These are phyloP conservation scores for Psilopsiagon aurifrons DNA, from an alignment of 2,113 vertebrate species.

Conservation along the genomic window DNA sequence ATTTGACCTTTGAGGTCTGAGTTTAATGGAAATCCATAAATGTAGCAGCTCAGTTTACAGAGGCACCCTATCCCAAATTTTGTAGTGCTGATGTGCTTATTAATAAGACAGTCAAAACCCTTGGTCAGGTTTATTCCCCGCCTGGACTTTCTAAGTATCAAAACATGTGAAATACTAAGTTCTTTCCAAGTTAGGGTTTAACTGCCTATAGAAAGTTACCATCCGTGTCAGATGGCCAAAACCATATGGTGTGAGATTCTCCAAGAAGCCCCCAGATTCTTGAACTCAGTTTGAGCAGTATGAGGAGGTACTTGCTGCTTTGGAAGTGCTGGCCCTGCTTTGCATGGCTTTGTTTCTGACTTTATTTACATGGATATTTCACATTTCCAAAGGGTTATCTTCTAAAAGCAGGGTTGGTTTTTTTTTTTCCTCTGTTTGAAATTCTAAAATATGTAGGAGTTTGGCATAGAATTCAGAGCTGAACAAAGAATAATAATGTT, in stretches of 20 bases:
- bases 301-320: not conserved
- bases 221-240: rapidly evolving
- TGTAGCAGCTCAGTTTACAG: not conserved
- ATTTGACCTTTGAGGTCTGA: not conserved
- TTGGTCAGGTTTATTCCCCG: not conserved
- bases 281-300: not conserved
- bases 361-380: not conserved
- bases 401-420: not conserved
- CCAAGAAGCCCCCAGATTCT: not conserved
- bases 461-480: constrained; percentile 4
- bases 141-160: not conserved
- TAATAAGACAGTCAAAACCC: not conserved
- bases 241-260: not conserved
- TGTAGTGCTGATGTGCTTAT: not conserved
- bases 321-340: not conserved
- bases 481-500: constrained; percentile 16
- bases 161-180: not conserved
- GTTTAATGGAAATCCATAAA: not conserved
- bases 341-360: not conserved
- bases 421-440: not conserved
- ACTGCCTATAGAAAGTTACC: not conserved
- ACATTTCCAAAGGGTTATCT: not conserved
- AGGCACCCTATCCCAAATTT: not conserved
- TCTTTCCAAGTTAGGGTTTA: not conserved
- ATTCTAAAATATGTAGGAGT: constrained; percentile 39